A percentile compares a stretch with the other conserved stretches of the same genome.
Evolutionary conservation across 2,797 vertebrate species (phyloP).

Genomic region (Ibycter americanus): DNA sequence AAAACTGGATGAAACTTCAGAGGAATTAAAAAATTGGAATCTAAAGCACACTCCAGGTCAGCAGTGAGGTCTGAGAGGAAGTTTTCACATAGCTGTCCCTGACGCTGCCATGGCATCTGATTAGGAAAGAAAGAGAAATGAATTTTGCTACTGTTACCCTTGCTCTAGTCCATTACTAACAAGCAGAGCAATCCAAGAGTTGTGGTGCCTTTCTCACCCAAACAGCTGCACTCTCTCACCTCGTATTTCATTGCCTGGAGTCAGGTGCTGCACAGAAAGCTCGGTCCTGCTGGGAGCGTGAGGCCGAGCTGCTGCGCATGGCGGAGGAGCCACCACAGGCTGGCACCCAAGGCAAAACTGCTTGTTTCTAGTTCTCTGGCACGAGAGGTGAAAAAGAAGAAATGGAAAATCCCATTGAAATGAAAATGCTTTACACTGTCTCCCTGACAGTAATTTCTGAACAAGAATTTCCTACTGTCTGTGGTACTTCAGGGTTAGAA

Average conservation of each 20-base stretch:
- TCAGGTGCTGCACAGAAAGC: background rate
- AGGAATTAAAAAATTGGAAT: background rate
- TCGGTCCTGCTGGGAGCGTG: background rate
- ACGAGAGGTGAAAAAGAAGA: background rate
- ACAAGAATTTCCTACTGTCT: background rate
- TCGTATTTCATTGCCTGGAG: background rate
- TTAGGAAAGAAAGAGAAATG: background rate
- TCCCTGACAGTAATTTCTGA: background rate
- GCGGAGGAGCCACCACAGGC: background rate
- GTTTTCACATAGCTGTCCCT: background rate
- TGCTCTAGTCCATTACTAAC: background rate
- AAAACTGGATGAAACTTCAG: background rate
- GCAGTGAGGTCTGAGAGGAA: background rate
- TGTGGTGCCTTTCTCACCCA: background rate
- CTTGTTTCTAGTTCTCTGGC: background rate
- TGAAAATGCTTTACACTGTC: background rate
- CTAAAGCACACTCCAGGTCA: background rate
- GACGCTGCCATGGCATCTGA: background rate
- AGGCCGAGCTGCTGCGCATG: accelerated
- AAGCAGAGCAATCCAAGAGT: background rate
- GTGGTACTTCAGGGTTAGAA: background rate
- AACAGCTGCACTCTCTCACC: background rate
- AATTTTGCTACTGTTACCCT: background rate
- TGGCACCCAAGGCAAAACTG: background rate
- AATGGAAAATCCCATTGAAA: background rate